These are phyloP conservation scores for Ectobius pallidus DNA, from an alignment of 2,888 invertebrate genomes.

Conservation along the genomic window DNA sequence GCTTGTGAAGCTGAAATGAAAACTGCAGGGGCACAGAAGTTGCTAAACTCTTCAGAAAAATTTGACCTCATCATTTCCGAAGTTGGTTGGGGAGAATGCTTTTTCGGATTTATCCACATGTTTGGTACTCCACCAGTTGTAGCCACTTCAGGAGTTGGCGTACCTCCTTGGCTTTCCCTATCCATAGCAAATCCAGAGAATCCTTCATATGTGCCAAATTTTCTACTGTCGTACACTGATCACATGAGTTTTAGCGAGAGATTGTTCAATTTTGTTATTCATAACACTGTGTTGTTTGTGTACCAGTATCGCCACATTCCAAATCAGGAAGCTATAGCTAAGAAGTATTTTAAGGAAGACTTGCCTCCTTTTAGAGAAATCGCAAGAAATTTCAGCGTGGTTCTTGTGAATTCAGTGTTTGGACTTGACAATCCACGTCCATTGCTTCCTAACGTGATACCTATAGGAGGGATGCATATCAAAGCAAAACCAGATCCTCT, in stretches of 20 bases:
- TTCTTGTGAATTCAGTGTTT: slow-evolving; percentile 63
- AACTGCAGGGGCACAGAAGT: background rate
- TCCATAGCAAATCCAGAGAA: slow-evolving; percentile 48
- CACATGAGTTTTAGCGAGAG: slow-evolving; percentile 61
- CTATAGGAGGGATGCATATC: slow-evolving; percentile 64
- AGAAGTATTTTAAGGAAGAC: slow-evolving; percentile 22
- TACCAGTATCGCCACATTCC: slow-evolving; percentile 5
- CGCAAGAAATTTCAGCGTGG: slow-evolving; percentile 51
- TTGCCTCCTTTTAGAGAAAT: slow-evolving; percentile 12
- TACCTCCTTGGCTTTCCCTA: slow-evolving; percentile 45
- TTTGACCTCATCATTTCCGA: slow-evolving; percentile 38
- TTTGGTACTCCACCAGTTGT: slow-evolving; percentile 49
- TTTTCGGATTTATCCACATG: slow-evolving; percentile 47
- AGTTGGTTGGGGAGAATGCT: slow-evolving; percentile 21
- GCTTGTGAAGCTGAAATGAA: slow-evolving; percentile 6
- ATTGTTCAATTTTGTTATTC: slow-evolving; percentile 51
- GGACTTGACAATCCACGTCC: slow-evolving; percentile 64
- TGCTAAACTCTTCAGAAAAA: background rate
- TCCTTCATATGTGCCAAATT: slow-evolving; percentile 48
- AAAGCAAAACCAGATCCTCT: slow-evolving; percentile 56
- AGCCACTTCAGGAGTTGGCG: slow-evolving; percentile 46
- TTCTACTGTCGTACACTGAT: slow-evolving; percentile 42
- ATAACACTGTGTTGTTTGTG: slow-evolving; percentile 40
- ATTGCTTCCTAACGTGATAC: slow-evolving; percentile 60
- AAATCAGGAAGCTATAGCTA: slow-evolving; percentile 15